These are phyloP conservation scores for Cheilosia variabilis DNA, from an alignment of 2,888 invertebrate species.

Conservation along the genomic window DNA sequence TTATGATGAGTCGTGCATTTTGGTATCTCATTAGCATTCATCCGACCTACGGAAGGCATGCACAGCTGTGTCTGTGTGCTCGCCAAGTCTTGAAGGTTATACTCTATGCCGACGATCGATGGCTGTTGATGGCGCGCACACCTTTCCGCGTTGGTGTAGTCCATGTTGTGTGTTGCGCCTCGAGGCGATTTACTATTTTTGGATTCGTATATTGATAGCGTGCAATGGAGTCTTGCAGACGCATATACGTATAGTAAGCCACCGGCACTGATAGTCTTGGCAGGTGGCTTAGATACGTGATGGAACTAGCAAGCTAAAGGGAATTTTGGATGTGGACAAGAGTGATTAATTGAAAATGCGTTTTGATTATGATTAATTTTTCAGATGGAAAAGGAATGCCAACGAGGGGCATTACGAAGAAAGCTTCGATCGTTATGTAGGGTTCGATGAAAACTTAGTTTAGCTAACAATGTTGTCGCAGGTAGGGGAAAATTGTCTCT, in stretches of 20 bases:
- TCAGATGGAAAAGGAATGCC: slow-evolving; percentile 36
- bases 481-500: neutral
- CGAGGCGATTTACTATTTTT: slow-evolving; percentile 66
- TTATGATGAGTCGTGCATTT: slow-evolving; percentile 62
- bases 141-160: slow-evolving; percentile 74
- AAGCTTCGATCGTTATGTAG: neutral
- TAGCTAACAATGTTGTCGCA: neutral
- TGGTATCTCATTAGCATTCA: slow-evolving; percentile 64
- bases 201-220: slow-evolving; percentile 46
- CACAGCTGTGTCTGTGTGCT: slow-evolving; percentile 49
- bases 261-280: slow-evolving; percentile 50
- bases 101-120: slow-evolving; percentile 35
- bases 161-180: slow-evolving; percentile 33
- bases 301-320: slow-evolving; percentile 51
- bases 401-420: neutral
- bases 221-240: slow-evolving; percentile 17
- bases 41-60: slow-evolving; percentile 45
- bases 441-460: too few species aligned
- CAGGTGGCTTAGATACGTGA: slow-evolving; percentile 73
- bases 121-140: slow-evolving; percentile 53
- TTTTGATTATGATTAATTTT: slow-evolving; percentile 70
- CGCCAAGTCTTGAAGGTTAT: slow-evolving; percentile 69
- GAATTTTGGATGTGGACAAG: slow-evolving; percentile 26
- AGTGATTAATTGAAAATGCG: slow-evolving; percentile 60
- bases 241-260: slow-evolving; percentile 4